Evolutionary conservation across 1,140 invertebrate species (phyloP), one percentile per base, ranked within the genome.

Genomic region (Neodiprion lecontei): DNA sequence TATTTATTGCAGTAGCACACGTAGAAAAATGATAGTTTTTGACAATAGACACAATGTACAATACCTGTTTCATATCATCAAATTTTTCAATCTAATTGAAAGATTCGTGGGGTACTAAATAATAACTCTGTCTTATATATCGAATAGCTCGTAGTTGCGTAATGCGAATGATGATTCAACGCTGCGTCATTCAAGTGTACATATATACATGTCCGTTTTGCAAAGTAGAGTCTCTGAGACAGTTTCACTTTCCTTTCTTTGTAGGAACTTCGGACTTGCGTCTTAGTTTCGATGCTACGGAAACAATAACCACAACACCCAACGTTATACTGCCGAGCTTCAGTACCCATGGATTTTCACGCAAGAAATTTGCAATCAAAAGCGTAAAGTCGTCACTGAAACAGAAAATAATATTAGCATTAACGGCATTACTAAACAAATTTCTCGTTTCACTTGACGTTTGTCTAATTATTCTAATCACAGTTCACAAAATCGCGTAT

Each of bases 311-410:
- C 5, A 92, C 85, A 11, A 92, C 82, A 48, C 91, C 87, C 81
- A 92, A 91, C 71, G 89, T 90, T 21, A 89, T 90, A 72, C 91
- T 88, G 53, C 90, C 90, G 72, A 93, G 87, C 82, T 93, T 91
- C 90, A 91, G 93, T 75, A 94, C 84, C 90, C 92, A 93, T 1
- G 92, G 91, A 86, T 94, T 91, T 81, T 92, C 90, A 73, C 86
- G 88, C 67, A 95, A 83, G 65, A 92, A 90, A 74, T 92, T 91
- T 14, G 91, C 89, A 61, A 91, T 90, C 83, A 91, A 89, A 80
- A 93, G 91, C 14, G 91, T 90, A 23, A 94, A 83, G 80, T 95
- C 92, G 84, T 95, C 93, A 86, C 93, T 94, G 87, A 82, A 92
- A 93, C 77, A 80, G 28, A 85, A 83, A 85, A 82, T 82, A 74